Evolutionary conservation across 2,888 invertebrate species (phyloP), one percentile per base, ranked within the genome.

Genomic region (Phlogophora meticulosa): DNA sequence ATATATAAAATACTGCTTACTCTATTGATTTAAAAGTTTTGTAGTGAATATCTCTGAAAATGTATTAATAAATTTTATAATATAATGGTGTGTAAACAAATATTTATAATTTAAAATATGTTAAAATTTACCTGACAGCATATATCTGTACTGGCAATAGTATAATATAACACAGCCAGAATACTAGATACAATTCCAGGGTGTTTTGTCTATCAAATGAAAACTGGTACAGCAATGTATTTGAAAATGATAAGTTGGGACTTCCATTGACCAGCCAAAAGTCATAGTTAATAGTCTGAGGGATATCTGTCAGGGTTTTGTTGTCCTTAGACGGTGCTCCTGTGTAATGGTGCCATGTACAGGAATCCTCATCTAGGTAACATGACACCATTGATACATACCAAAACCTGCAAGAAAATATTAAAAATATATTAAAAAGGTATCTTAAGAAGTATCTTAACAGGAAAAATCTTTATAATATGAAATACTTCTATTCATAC

Each of bases 221-320:
- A 91, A 99, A 99, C 91, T 99, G 99, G 94, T 98, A 99, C 65
- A 98, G 97, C 85, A 99, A 96, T 65, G 98, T 98, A 91, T 98
- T 99, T 86, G 98, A 98, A 71, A 98, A 96, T 68, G 98, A 98
- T 83, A 97, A 96, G 89, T 98, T 98, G 0, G 99, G 99, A 93
- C 98, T 98, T 32, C 99, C 99, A 93, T 99, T 99, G 9, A 99
- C 99, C 53, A 99, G 96, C 98, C 98, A 99, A 80, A 99, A 97
- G 91, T 99, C 98, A 91, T 99, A 99, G 58, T 96, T 92, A 52
- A 95, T 82, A 43, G 80, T 90, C 76, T 95, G 94, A 40, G 96
- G 96, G 22, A 77, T 82, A 10, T 87, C 78, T 38, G 91, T 92
- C 36, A 92, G 73, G 2, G 91, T 90, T 75, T 90, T 92, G 78